Conservation (phyloP, 2,113 vertebrate genomes). For the Cryptomyrus ogoouensis region DNA sequence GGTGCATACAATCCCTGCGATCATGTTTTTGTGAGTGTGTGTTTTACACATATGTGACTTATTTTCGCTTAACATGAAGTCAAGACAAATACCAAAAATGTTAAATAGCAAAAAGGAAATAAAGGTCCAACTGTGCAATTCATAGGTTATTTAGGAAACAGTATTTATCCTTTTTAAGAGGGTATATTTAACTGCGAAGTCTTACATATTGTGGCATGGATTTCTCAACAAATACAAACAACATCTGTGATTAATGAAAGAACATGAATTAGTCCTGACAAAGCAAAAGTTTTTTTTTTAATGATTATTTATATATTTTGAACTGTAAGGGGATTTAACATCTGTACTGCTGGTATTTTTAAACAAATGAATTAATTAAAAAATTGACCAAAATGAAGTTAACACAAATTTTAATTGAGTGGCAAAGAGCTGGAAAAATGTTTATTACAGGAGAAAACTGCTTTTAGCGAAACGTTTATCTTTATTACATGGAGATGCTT, state of each 20-base stretch:
- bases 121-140: not conserved
- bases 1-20: slow-evolving; percentile 52
- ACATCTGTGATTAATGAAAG: not conserved
- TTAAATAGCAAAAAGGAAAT: not conserved
- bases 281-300: not conserved
- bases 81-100: not conserved
- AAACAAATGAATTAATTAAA: not conserved
- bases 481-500: not conserved
- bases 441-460: not conserved
- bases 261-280: not conserved
- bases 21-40: slow-evolving; percentile 54
- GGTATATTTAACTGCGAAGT: slow-evolving; percentile 53
- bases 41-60: slow-evolving; percentile 23
- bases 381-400: not conserved
- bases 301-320: not conserved
- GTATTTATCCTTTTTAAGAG: slow-evolving; percentile 46
- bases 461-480: not conserved
- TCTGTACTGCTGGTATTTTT: not conserved
- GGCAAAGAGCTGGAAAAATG: not conserved
- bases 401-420: not conserved
- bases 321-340: not conserved
- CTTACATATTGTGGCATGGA: not conserved
- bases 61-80: not conserved
- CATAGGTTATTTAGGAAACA: not conserved
- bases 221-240: slow-evolving; percentile 7